Evolutionary conservation across 2,888 invertebrate species (phyloP).

Genomic region (Suillia variegata): DNA sequence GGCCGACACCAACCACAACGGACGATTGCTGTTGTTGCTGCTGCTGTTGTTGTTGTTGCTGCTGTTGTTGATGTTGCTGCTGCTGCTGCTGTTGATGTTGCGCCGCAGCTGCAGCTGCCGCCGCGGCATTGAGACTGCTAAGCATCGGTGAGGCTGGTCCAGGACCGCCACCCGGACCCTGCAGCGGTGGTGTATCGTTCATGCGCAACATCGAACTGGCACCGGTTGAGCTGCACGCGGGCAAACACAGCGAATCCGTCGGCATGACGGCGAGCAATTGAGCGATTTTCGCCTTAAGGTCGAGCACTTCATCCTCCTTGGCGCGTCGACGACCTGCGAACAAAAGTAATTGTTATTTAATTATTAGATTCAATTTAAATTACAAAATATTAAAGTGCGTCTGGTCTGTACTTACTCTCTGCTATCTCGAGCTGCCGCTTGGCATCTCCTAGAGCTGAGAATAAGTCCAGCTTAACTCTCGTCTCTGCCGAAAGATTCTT

Average conservation of each 20-base stretch:
- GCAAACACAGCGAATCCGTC: slow-evolving; percentile 66
- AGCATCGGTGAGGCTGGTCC: slow-evolving; percentile 62
- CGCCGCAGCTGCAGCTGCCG: slow-evolving; percentile 9
- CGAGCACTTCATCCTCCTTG: slow-evolving; percentile 90
- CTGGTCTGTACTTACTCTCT: slow-evolving; percentile 69
- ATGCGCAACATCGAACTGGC: slow-evolving; percentile 68
- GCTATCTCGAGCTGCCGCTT: slow-evolving; percentile 87
- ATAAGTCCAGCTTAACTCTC: slow-evolving; percentile 95
- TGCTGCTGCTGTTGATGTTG: slow-evolving; percentile 12
- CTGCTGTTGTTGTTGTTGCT: slow-evolving; percentile 33
- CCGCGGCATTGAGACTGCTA: slow-evolving; percentile 43
- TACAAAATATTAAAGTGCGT: background rate
- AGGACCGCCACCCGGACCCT: slow-evolving; percentile 39
- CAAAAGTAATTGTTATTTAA: slow-evolving; percentile 8
- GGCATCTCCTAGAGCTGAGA: slow-evolving; percentile 95
- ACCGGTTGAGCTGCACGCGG: slow-evolving; percentile 63
- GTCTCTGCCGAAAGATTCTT: slow-evolving; percentile 95
- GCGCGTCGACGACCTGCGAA: slow-evolving; percentile 75
- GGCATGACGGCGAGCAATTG: slow-evolving; percentile 91
- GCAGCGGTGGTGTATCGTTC: slow-evolving; percentile 61
- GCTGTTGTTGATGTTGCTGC: slow-evolving; percentile 23
- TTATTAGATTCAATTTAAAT: background rate
- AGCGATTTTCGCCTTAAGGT: slow-evolving; percentile 87
- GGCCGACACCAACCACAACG: slow-evolving; percentile 36
- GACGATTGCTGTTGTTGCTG: slow-evolving; percentile 27